Base-by-base conservation (phyloP, 1,140 invertebrate genomes). In the Papilio aristodemus region DNA sequence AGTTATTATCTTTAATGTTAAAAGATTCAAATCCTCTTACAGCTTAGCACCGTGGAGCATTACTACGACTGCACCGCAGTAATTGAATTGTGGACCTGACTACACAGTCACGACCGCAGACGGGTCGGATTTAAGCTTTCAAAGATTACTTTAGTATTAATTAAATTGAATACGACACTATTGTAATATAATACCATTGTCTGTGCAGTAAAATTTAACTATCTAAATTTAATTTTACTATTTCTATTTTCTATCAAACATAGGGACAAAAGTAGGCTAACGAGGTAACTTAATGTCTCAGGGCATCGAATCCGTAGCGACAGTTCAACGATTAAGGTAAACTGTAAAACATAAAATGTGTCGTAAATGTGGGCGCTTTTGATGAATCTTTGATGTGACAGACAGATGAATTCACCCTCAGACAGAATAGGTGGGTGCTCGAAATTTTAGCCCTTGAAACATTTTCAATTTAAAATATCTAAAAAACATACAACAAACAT, bases 21-120 rank as follows among this genome's bases (percentile, higher is more conserved):
- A 39, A 19, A 50, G 46, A 10, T 19, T 50, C 19, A 22, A 50
- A 11, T 50, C 19, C 46, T 50, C 17, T 22, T 32, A 32, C 27
- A 6, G 27, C 27, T 50, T 22, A 9, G 17, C 22, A 6, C 1
- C 17, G 19, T 50, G 4, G 9, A 22, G 46, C 46, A 50, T 17
- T 50, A 22, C 17, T 50, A 50, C 4, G 46, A 10, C 46, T 50
- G 46, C 46, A 50, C 46, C 38, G 38, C 11, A 50, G 46, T 50
- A 50, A 50, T 50, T 50, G 46, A 50, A 50, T 50, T 50, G 46
- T 22, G 17, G 17, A 22, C 46, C 9, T 50, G 17, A 50, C 46
- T 50, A 14, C 41, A 32, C 2, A 50, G 46, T 22, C 46, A 22
- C 46, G 4, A 17, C 46, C 13, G 38, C 13, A 50, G 46, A 50